Evolutionary conservation across 2,888 invertebrate species (phyloP).

Genomic region (Erebia epiphron): DNA sequence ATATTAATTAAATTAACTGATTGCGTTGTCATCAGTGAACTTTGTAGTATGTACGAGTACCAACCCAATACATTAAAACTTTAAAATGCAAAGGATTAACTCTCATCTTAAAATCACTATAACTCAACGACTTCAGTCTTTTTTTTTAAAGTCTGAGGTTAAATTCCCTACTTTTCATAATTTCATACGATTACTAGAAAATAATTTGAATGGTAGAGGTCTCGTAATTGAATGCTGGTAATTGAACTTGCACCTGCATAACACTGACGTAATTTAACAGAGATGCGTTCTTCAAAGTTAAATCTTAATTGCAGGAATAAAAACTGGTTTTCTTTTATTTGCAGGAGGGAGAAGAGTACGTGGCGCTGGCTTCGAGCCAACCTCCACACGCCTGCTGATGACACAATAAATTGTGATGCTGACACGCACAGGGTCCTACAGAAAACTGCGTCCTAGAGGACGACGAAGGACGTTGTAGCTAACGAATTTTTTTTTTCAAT

Average conservation of each 20-base stretch:
- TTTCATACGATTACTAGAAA: background rate
- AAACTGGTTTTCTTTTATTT: conserved; percentile 16
- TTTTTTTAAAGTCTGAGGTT: too few relatives aligned
- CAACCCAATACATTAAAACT: background rate
- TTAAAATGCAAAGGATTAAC: background rate
- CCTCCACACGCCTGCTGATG: conserved; percentile 69
- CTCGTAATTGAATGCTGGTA: background rate
- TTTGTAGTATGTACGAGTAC: background rate
- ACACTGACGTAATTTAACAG: background rate
- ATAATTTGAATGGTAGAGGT: background rate
- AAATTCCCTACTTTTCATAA: conserved; percentile 10
- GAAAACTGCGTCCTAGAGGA: conserved; percentile 82
- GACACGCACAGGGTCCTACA: conserved; percentile 74
- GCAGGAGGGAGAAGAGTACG: conserved; percentile 45
- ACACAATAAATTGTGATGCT: conserved; percentile 82
- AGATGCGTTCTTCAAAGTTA: background rate
- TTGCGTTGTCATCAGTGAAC: background rate
- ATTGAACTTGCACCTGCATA: background rate
- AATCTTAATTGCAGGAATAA: conserved; percentile 13
- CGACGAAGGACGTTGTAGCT: conserved; percentile 78
- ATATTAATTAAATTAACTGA: background rate
- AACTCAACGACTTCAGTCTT: background rate
- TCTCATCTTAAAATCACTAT: conserved; percentile 1
- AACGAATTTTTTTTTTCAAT: conserved; percentile 60
- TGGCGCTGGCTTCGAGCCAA: conserved; percentile 66